Percentiles rank a stretch among this genome's conserved stretches.
Conservation (phyloP, 2,888 invertebrate species). For the Allacma fusca region DNA sequence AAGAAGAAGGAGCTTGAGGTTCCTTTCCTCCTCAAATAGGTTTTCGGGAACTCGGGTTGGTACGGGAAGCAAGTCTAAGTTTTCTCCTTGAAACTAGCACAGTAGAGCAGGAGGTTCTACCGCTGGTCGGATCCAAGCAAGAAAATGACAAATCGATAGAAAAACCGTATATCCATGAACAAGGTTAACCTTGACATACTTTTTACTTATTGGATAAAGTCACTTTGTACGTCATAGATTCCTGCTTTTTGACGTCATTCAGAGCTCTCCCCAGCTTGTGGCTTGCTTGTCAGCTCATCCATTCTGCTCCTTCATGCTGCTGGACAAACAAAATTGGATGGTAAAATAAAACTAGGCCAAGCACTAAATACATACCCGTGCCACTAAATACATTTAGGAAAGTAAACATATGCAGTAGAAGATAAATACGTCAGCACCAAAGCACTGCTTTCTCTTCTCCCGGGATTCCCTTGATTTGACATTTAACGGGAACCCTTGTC, state of each 20-base stretch:
- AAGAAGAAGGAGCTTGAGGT: background rate
- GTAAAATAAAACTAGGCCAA: constrained; percentile 2
- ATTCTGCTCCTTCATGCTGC: background rate
- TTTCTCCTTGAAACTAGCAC: constrained; percentile 21
- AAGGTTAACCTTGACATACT: constrained; percentile 42
- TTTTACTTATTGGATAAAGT: constrained; percentile 31
- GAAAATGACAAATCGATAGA: constrained; percentile 37
- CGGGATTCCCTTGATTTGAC: no score
- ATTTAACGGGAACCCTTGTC: no score
- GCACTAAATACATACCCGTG: no score
- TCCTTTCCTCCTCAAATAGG: background rate
- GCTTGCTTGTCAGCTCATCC: constrained; percentile 3
- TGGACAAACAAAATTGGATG: background rate
- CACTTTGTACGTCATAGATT: constrained; percentile 30
- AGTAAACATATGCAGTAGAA: no score
- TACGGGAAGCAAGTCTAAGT: background rate
- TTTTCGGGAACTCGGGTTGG: background rate
- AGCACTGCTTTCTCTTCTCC: no score
- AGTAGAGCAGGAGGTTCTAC: constrained; percentile 18
- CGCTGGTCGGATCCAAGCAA: background rate
- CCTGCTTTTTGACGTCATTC: constrained; percentile 33
- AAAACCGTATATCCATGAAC: constrained; percentile 19
- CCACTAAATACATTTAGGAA: no score
- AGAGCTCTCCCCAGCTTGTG: constrained; percentile 19
- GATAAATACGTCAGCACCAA: no score